Evolutionary conservation across 2,888 invertebrate genomes (phyloP), one percentile per base, ranked within the genome.

Genomic region (Nasonia oneida): DNA sequence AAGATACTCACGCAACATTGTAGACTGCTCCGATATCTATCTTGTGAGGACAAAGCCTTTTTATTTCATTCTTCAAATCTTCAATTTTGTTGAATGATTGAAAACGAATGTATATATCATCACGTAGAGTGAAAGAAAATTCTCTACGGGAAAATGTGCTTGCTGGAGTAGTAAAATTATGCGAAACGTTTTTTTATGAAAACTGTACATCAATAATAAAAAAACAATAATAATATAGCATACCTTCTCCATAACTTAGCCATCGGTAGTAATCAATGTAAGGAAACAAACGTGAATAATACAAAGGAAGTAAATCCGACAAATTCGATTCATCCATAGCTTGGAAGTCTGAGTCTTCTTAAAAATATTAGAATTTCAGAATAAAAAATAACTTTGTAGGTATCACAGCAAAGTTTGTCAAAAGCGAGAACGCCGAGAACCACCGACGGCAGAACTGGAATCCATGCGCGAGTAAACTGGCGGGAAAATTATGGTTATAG

Each of bases 81-180:
- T 96, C 96, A 87, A 96, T 95, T 88, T 96, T 96, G 84, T 95
- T 95, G 91, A 98, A 99, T 1, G 98, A 97, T 90, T 97, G 96
- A 93, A 97, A 99, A 50, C 99, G 95, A 83, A 99, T 94, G 92
- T 99, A 99, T 53, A 99, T 96, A 93, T 99, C 99, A 90, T 98
- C 98, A 79, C 96, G 95, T 81, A 99, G 94, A 0, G 98, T 99
- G 92, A 99, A 99, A 0, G 99, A 99, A 90, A 99, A 97, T 94
- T 99, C 99, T 90, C 99, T 95, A 89, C 96, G 95, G 0, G 95
- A 93, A 89, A 98, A 96, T 61, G 95, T 94, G 39, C 94, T 94
- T 79, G 93, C 95, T 95, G 83, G 50, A 93, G 23, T 23, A 61
- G 23, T 8, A 61, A 47, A n/a, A 61, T 61, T 61, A 61, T n/a